Conservation (phyloP, 2,888 invertebrate genomes). For the Erebia ligea region DNA sequence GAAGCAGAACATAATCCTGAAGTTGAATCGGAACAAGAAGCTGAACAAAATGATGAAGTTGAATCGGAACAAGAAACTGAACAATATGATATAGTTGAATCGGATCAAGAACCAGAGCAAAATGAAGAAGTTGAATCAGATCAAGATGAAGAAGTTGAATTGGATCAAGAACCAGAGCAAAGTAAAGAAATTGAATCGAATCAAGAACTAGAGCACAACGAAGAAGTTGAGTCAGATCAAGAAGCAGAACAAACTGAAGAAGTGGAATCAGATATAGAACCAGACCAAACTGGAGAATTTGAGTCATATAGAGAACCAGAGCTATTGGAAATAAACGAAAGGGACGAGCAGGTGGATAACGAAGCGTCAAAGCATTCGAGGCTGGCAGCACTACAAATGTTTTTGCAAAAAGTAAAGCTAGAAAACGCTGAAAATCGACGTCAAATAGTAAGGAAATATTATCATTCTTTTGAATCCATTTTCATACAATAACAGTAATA, state of each 20-base stretch:
- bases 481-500: too few species aligned
- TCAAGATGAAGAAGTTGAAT: too few species aligned
- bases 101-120: neutral
- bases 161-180: neutral
- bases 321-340: slow-evolving; percentile 20
- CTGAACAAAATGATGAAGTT: neutral
- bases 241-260: neutral
- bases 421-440: slow-evolving; percentile 55
- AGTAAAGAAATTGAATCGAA: neutral
- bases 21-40: neutral
- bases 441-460: slow-evolving; percentile 57
- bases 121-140: neutral
- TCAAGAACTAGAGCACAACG: neutral
- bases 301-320: slow-evolving; percentile 23
- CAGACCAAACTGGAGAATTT: neutral
- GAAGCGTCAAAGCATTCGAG: slow-evolving; percentile 55
- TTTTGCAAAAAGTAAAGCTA: slow-evolving; percentile 58
- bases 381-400: slow-evolving; percentile 55
- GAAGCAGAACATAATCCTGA: neutral
- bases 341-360: slow-evolving; percentile 41
- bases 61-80: slow-evolving; percentile 1
- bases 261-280: neutral
- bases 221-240: neutral
- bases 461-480: too few species aligned
- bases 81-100: neutral